Conservation (phyloP, 2,113 vertebrate species). For the Hemicordylus capensis region DNA sequence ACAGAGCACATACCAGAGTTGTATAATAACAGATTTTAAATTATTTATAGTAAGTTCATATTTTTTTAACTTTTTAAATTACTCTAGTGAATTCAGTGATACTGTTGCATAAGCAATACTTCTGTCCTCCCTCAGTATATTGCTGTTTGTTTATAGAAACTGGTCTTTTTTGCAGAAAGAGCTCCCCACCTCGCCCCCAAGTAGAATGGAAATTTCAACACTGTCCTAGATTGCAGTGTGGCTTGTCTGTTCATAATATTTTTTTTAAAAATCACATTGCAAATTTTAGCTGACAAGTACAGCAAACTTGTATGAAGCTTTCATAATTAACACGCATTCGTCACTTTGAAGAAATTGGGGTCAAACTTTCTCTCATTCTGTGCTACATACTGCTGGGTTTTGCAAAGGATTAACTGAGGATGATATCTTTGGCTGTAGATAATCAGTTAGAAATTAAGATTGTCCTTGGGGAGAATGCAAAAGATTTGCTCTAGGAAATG, state of each 20-base stretch:
- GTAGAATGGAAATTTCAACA: constrained; percentile 53
- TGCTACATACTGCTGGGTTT: not conserved
- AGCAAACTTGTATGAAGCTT: constrained; percentile 31
- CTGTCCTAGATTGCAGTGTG: constrained; percentile 46
- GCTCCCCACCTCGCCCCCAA: constrained; percentile 45
- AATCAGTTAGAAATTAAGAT: not conserved
- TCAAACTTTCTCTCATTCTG: not conserved
- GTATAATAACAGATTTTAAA: constrained; percentile 84
- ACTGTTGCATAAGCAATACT: constrained; percentile 70
- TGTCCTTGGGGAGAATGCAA: not conserved
- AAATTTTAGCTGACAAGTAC: constrained; percentile 38
- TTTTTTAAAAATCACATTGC: constrained; percentile 2
- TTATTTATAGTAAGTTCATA: constrained; percentile 85
- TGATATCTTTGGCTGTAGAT: not conserved
- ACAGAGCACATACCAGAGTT: constrained; percentile 72
- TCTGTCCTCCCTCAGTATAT: constrained; percentile 74
- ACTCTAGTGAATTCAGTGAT: constrained; percentile 77
- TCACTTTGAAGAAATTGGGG: constrained; percentile 21
- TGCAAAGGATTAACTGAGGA: not conserved
- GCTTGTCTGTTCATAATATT: constrained; percentile 27
- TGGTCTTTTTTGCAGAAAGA: constrained; percentile 62
- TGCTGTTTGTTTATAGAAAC: constrained; percentile 76
- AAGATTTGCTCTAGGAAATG: constrained; percentile 53
- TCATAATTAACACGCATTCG: not conserved
- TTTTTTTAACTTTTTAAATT: constrained; percentile 84